A percentile compares a stretch with the other conserved stretches of the same genome.
Conservation (phyloP, 2,888 invertebrate genomes). For the Idaea dimidiata region DNA sequence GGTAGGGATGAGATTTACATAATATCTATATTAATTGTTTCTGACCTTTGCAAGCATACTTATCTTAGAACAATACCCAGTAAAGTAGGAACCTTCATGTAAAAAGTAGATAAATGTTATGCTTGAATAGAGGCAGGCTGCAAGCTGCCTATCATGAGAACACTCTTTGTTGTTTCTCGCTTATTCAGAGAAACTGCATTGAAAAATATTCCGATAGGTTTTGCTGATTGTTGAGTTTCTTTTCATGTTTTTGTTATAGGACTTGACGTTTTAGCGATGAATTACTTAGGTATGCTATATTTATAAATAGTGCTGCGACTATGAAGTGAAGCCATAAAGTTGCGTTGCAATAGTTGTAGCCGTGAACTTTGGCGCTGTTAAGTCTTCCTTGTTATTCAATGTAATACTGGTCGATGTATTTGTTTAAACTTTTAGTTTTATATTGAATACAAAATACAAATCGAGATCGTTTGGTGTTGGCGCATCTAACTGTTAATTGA, state of each 20-base stretch:
- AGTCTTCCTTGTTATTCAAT: constrained; percentile 8
- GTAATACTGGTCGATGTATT: too few species aligned
- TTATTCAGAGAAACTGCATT: constrained; percentile 41
- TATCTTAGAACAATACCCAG: neutral
- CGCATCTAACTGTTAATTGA: too few species aligned
- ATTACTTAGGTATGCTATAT: constrained; percentile 28
- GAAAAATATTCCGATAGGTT: constrained; percentile 53
- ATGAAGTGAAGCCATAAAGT: constrained; percentile 46
- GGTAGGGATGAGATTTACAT: too few species aligned
- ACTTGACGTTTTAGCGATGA: constrained; percentile 37
- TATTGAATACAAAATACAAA: too few species aligned
- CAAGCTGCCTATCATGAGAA: constrained; percentile 52
- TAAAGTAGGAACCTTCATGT: constrained; percentile 8
- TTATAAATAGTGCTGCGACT: constrained; percentile 38
- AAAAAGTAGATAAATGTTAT: constrained; percentile 23
- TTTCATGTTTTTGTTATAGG: constrained; percentile 14
- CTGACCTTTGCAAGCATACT: neutral
- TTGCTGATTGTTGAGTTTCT: constrained; percentile 57
- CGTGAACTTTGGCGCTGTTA: constrained; percentile 39
- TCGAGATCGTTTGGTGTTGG: too few species aligned
- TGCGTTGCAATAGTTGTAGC: constrained; percentile 31
- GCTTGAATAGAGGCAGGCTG: constrained; percentile 31
- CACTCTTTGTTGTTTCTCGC: constrained; percentile 42
- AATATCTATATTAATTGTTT: neutral
- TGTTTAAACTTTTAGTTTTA: too few species aligned